Conservation (phyloP, 2,797 vertebrate genomes). For the Enteromius radiatus region DNA sequence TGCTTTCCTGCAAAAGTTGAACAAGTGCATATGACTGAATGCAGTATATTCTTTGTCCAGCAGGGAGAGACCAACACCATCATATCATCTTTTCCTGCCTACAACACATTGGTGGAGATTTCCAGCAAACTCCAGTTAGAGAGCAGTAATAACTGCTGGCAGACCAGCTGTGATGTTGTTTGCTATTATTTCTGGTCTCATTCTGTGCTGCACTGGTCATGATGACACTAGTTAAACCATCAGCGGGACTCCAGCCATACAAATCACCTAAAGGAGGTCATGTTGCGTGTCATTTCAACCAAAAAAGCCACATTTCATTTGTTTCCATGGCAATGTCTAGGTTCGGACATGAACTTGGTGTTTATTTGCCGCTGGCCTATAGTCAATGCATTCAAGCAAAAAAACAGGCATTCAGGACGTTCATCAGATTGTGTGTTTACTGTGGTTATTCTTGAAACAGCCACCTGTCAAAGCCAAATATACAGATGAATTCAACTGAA, state of each 20-base stretch:
- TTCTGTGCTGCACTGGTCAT: slow-evolving; percentile 35
- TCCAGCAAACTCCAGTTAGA: background rate
- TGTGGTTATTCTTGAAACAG: background rate
- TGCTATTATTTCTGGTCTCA: background rate
- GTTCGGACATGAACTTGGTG: slow-evolving; percentile 6
- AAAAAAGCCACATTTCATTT: background rate
- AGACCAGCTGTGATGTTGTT: background rate
- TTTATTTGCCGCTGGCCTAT: background rate
- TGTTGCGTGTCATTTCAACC: slow-evolving; percentile 24
- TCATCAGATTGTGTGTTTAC: background rate
- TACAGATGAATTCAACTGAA: slow-evolving; percentile 21
- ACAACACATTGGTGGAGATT: background rate
- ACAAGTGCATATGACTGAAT: background rate
- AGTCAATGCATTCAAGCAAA: background rate
- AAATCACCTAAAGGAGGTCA: slow-evolving; percentile 29
- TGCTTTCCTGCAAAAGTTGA: background rate
- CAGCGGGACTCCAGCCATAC: slow-evolving; percentile 4
- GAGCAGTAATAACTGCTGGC: background rate
- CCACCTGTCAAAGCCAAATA: slow-evolving; percentile 11
- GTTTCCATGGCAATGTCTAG: slow-evolving; percentile 35
- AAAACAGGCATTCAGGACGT: background rate
- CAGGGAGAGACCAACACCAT: slow-evolving; percentile 49
- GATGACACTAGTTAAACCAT: slow-evolving; percentile 35
- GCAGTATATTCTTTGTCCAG: slow-evolving; percentile 28
- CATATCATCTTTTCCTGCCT: background rate